Base-by-base conservation (phyloP, 2,888 invertebrate species). In the Altica lythri region DNA sequence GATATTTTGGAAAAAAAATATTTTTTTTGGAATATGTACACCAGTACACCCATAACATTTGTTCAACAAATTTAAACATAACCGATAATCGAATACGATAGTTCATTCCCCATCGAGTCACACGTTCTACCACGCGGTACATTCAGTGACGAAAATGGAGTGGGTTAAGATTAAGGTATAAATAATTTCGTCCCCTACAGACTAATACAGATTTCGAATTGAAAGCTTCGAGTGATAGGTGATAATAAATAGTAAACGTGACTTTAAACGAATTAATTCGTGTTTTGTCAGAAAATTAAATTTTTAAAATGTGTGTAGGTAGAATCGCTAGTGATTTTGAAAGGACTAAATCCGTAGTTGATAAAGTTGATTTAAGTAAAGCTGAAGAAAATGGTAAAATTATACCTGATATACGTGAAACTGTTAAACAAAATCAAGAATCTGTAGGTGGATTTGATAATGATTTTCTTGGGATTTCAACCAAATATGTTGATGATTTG, bases 381-480 rank as follows among this genome's bases (percentile, higher is more conserved):
- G 22, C 19, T 8, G 40, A 40, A 40, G 22, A 40, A 22, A 40
- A 9, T 5, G 12, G 5, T 17, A 40, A 3, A 9, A 40, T 3
- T 5, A 2, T 12, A 12, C 4, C 8, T 5, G 25, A 40, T 14
- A 22, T 22, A 40, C 10, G n/a, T n/a, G 40, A 40, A 12, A 10
- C 5, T n/a, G 3, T 10, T 5, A 40, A 25, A 22, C 4, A 12
- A 9, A 10, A 8, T 14, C 5, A 12, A 16, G 40, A 25, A 14
- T 22, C 10, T 2, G 22, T 8, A 25, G 35, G 29, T 9, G 40
- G 12, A 37, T 48, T 22, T n/a, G 22, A 51, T 57, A 53, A 38
- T 50, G 73, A 73, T 61, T 53, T 67, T 17, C 57, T 74, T 10
- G 70, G 71, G 35, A 59, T 71, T 46, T 64, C 63, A 1, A 73